phyloP scores from a whole-genome alignment of 2,113 vertebrate genomes.

The Tetraodon nigroviridis region DNA sequence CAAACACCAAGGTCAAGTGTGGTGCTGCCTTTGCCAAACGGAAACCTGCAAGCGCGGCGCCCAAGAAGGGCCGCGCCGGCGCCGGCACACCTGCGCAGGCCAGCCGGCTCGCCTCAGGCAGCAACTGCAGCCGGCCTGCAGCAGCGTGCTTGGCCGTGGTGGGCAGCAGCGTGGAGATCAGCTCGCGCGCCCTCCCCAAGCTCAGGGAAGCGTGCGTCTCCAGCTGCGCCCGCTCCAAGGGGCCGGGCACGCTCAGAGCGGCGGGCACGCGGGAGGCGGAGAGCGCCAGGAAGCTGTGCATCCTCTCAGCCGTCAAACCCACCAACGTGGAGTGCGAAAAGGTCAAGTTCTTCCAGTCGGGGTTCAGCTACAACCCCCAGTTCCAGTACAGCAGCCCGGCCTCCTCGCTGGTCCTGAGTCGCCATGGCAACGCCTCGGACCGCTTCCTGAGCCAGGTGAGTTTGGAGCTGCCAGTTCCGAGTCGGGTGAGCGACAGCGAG shows the following conservation, averaged over 20 bases:
- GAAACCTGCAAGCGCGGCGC: slow-evolving; percentile 9
- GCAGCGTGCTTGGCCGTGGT: slow-evolving; percentile 56
- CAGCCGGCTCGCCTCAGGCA: no score
- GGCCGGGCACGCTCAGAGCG: slow-evolving; percentile 60
- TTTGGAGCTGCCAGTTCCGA: no score
- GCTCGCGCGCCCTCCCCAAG: slow-evolving; percentile 55
- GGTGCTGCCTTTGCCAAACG: slow-evolving; percentile 16
- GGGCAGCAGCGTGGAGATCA: slow-evolving; percentile 63
- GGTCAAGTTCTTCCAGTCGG: slow-evolving; percentile 82
- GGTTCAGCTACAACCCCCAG: slow-evolving; percentile 87
- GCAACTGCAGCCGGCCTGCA: slow-evolving; percentile 39
- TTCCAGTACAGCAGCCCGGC: slow-evolving; percentile 87
- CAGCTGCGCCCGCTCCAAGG: slow-evolving; percentile 59
- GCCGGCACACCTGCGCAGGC: slow-evolving; percentile 54
- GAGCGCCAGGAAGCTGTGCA: slow-evolving; percentile 77
- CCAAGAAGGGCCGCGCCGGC: slow-evolving; percentile 42
- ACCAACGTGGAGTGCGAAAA: slow-evolving; percentile 89
- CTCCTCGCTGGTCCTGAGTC: slow-evolving; percentile 75
- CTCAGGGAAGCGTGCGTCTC: slow-evolving; percentile 42
- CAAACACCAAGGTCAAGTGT: slow-evolving; percentile 53
- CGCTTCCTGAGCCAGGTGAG: slow-evolving; percentile 76
- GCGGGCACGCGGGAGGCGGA: slow-evolving; percentile 67
- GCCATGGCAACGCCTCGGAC: slow-evolving; percentile 81
- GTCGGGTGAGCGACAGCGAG: no score
- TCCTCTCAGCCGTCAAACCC: slow-evolving; percentile 89